Evolutionary conservation across 2,113 vertebrate genomes (phyloP).

Genomic region (Podiceps cristatus): DNA sequence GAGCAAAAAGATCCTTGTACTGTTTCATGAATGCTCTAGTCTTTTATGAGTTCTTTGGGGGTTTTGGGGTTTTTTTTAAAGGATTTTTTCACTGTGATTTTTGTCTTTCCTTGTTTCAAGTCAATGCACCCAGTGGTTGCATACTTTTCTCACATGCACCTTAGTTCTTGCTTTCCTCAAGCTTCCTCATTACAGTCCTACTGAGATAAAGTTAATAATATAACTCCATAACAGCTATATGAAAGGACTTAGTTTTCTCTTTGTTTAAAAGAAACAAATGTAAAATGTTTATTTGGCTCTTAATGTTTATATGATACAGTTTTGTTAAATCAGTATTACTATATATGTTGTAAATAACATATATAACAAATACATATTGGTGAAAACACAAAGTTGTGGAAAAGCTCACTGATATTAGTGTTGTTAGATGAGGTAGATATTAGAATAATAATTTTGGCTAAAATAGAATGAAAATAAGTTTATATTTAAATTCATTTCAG

Average conservation of each 20-base stretch:
- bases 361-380: accelerated
- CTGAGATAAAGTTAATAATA: not conserved
- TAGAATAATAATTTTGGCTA: not conserved
- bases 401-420: not conserved
- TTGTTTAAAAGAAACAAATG: not conserved
- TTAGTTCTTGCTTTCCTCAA: not conserved
- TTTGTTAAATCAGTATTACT: not conserved
- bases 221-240: not conserved
- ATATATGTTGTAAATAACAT: not conserved
- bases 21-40: not conserved
- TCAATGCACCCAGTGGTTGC: not conserved
- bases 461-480: not conserved
- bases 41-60: not conserved
- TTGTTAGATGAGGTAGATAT: not conserved
- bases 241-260: not conserved
- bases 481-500: not conserved
- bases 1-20: not conserved
- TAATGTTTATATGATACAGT: not conserved
- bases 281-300: not conserved
- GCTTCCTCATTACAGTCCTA: not conserved
- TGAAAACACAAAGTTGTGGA: not conserved
- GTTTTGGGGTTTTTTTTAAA: not conserved
- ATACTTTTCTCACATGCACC: not conserved
- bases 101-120: not conserved
- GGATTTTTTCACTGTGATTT: not conserved